phyloP scores from a whole-genome alignment of 2,113 vertebrate species.

The Perognathus longimembris region DNA sequence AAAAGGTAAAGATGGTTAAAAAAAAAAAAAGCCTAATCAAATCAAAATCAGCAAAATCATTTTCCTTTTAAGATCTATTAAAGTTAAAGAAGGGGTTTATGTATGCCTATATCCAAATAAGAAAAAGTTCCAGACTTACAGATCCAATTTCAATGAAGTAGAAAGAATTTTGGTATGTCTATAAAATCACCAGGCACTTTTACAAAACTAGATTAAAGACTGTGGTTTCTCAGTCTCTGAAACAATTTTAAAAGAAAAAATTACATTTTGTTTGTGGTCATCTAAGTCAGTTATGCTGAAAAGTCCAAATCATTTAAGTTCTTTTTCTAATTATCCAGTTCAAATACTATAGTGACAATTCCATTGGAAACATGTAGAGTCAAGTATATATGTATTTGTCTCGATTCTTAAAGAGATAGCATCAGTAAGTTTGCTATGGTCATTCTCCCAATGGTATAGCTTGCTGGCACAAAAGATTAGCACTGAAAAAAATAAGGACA shows the following conservation, averaged over 20 bases:
- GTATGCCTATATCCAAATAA: conserved; percentile 19
- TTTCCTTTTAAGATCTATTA: conserved; percentile 39
- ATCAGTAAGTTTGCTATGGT: conserved; percentile 63
- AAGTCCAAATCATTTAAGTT: conserved; percentile 1
- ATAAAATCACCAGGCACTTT: conserved; percentile 62
- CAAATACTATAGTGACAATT: background rate
- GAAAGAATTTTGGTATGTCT: background rate
- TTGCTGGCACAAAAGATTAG: conserved; percentile 73
- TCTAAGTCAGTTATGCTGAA: conserved; percentile 23
- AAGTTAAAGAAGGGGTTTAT: conserved; percentile 6
- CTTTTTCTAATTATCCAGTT: conserved; percentile 44
- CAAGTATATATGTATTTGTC: conserved; percentile 1
- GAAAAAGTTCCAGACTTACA: conserved; percentile 34
- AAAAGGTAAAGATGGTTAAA: background rate
- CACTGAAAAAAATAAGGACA: conserved; percentile 63
- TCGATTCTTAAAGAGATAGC: conserved; percentile 44
- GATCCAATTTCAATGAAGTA: conserved; percentile 48
- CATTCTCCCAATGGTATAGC: conserved; percentile 67
- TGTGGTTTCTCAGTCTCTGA: conserved; percentile 45
- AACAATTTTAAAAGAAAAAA: conserved; percentile 64
- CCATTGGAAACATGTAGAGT: conserved; percentile 32
- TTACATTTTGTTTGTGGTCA: conserved; percentile 43
- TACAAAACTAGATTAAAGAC: conserved; percentile 49
- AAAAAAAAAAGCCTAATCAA: conserved; percentile 9
- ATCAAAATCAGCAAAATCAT: conserved; percentile 5